Conservation (phyloP, 64 coral and sea anemone genomes). For the Orbicella faveolata region DNA sequence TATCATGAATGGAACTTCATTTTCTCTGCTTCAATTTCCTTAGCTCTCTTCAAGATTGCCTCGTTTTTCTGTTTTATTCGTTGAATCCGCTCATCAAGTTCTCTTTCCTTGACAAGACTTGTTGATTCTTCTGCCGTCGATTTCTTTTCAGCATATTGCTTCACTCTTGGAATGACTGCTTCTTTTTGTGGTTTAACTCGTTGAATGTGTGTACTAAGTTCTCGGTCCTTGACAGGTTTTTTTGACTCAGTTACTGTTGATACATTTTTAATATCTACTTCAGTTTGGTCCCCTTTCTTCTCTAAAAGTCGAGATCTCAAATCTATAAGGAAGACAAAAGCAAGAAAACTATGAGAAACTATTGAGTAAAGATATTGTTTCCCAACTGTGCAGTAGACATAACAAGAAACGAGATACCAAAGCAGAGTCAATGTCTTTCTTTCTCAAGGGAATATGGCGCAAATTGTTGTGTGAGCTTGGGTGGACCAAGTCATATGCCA, state of each 20-base stretch:
- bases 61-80: slow-evolving; percentile 29
- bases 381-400: no score
- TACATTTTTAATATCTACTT: not conserved
- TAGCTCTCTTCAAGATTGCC: slow-evolving; percentile 22
- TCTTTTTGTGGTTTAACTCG: slow-evolving; percentile 19
- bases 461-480: no score
- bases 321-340: not conserved
- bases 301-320: slow-evolving; percentile 29
- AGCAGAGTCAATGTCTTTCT: no score
- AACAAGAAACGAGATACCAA: no score
- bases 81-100: slow-evolving; percentile 30
- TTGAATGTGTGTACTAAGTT: slow-evolving; percentile 16
- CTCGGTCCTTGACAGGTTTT: not conserved
- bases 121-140: not conserved
- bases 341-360: not conserved
- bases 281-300: not conserved
- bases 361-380: not conserved
- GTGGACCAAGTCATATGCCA: no score
- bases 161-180: not conserved
- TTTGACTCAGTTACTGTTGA: not conserved
- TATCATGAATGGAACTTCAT: slow-evolving; percentile 12
- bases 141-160: not conserved
- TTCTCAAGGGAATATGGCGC: no score
- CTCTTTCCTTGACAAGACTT: not conserved
- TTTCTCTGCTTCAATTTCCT: slow-evolving; percentile 34